Evolutionary conservation across 1,140 invertebrate genomes (phyloP).

Genomic region (Alviniconcha marisindica): DNA sequence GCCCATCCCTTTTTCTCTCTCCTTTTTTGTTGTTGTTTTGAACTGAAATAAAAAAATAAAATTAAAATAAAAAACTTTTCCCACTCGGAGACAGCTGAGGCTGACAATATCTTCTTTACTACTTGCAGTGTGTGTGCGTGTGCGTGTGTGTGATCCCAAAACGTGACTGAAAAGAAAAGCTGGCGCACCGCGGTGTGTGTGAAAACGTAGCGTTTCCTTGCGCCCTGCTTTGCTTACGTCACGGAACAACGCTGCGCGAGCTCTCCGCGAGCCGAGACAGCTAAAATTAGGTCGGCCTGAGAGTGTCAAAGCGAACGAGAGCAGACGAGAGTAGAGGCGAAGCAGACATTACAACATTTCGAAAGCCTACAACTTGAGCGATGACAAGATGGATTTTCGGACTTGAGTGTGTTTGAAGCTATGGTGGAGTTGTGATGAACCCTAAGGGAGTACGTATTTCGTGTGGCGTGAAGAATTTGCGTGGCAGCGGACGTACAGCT

Average conservation of each 20-base stretch:
- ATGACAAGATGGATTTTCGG: slow-evolving; percentile 11
- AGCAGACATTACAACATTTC: slow-evolving; percentile 29
- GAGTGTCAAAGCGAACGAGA: slow-evolving; percentile 30
- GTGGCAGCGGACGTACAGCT: not conserved
- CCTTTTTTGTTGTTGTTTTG: too few relatives aligned
- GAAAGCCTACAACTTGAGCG: slow-evolving; percentile 9
- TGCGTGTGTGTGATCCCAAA: too few relatives aligned
- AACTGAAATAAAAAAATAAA: too few relatives aligned
- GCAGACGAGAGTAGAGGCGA: slow-evolving; percentile 24
- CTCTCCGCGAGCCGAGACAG: slow-evolving; percentile 36
- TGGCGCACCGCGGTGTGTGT: too few relatives aligned
- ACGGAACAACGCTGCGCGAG: slow-evolving; percentile 37
- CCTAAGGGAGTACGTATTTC: not conserved
- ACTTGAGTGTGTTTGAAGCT: not conserved
- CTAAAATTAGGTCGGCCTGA: slow-evolving; percentile 37
- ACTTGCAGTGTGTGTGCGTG: too few relatives aligned
- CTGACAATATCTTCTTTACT: too few relatives aligned
- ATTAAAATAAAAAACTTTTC: too few relatives aligned
- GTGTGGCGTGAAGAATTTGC: slow-evolving; percentile 4
- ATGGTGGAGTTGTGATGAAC: not conserved
- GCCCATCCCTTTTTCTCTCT: slow-evolving; percentile 6
- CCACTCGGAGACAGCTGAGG: too few relatives aligned
- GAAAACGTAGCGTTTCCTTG: not conserved
- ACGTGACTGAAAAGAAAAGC: too few relatives aligned
- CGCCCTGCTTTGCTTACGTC: slow-evolving; percentile 34